Evolutionary conservation across 92 coral and sea anemone species (phyloP).

Genomic region (Metridium senile): DNA sequence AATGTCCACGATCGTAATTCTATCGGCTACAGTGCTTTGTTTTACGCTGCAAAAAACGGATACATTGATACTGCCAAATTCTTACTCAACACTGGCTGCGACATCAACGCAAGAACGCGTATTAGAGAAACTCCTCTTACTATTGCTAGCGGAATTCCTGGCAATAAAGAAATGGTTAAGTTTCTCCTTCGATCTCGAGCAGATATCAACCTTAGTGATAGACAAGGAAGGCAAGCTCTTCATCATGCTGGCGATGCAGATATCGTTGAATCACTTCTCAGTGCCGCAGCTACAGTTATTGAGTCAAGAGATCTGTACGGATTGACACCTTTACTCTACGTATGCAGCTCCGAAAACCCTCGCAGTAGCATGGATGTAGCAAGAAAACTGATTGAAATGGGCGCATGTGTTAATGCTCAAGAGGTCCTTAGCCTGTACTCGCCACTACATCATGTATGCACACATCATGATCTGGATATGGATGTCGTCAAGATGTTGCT

Average conservation of each 20-base stretch:
- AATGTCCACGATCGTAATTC: slow-evolving; percentile 42
- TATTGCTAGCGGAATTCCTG: slow-evolving; percentile 24
- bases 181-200: slow-evolving; percentile 47
- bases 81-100: slow-evolving; percentile 27
- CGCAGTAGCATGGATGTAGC: slow-evolving; percentile 39
- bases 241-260: slow-evolving; percentile 44
- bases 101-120: slow-evolving; percentile 31
- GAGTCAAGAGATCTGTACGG: slow-evolving; percentile 42
- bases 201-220: slow-evolving; percentile 37
- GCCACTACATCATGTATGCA: slow-evolving; percentile 32
- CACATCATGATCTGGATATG: slow-evolving; percentile 21
- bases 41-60: slow-evolving; percentile 31
- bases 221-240: slow-evolving; percentile 40
- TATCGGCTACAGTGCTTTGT: slow-evolving; percentile 42
- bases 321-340: slow-evolving; percentile 30
- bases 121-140: slow-evolving; percentile 40
- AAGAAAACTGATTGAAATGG: slow-evolving; percentile 26
- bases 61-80: slow-evolving; percentile 12
- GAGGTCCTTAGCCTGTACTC: slow-evolving; percentile 38
- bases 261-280: slow-evolving; percentile 20
- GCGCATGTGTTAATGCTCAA: slow-evolving; percentile 34
- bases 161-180: slow-evolving; percentile 31
- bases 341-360: slow-evolving; percentile 29
- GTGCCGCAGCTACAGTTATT: slow-evolving; percentile 24
- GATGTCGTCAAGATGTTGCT: slow-evolving; percentile 21